These are phyloP conservation scores for Calliscelio sp. DNA, from an alignment of 2,888 invertebrate genomes.

Conservation along the genomic window DNA sequence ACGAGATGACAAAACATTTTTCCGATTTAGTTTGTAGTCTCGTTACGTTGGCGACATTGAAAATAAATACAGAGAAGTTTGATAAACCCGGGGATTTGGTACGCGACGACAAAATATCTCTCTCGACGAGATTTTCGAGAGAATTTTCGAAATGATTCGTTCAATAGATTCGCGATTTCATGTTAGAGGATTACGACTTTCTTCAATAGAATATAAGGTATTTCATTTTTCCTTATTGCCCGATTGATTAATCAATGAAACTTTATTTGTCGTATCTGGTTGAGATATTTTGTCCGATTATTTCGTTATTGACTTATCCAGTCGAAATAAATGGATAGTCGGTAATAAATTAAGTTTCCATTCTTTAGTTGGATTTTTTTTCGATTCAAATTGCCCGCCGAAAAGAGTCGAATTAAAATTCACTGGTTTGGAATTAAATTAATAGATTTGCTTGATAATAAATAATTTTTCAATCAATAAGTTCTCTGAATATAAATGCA, in stretches of 20 bases:
- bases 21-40: constrained; percentile 25
- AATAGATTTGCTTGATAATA: too few relatives aligned
- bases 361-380: too few relatives aligned
- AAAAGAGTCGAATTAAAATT: too few relatives aligned
- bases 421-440: too few relatives aligned
- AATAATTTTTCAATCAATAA: too few relatives aligned
- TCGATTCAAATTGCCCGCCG: too few relatives aligned
- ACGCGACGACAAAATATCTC: constrained; percentile 51
- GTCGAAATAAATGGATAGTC: background rate
- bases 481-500: too few relatives aligned
- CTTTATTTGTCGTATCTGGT: constrained; percentile 15
- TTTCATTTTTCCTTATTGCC: constrained; percentile 44
- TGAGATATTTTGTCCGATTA: background rate
- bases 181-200: constrained; percentile 50
- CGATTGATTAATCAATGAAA: constrained; percentile 37
- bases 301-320: constrained; percentile 17
- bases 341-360: too few relatives aligned
- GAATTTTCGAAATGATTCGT: constrained; percentile 61
- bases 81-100: constrained; percentile 30
- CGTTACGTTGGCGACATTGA: constrained; percentile 31
- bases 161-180: constrained; percentile 57
- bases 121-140: too few relatives aligned
- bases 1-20: constrained; percentile 15
- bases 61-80: constrained; percentile 49
- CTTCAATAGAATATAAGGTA: constrained; percentile 38